These are phyloP conservation scores for Trichosurus vulpecula DNA, from an alignment of 2,797 vertebrate species.

Conservation along the genomic window DNA sequence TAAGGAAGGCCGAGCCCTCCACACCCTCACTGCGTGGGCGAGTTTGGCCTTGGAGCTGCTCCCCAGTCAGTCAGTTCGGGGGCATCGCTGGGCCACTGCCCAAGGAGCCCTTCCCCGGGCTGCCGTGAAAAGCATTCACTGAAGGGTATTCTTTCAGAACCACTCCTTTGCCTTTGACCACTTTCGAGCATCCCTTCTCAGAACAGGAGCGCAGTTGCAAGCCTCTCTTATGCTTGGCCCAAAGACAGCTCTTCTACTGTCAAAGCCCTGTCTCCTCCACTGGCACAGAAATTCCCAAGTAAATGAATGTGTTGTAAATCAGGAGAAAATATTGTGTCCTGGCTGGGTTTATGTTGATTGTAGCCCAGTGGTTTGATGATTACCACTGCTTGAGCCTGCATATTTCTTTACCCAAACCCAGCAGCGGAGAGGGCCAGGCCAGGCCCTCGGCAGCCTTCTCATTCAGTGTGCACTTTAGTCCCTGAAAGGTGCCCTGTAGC, in stretches of 20 bases:
- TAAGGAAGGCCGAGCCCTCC: not conserved
- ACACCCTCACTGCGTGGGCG: not conserved
- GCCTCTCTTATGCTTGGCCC: constrained; percentile 87
- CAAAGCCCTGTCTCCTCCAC: constrained; percentile 85
- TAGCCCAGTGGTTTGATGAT: constrained; percentile 81
- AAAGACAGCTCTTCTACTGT: constrained; percentile 84
- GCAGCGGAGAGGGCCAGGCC: constrained; percentile 66
- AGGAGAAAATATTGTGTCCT: constrained; percentile 88
- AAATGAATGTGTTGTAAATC: constrained; percentile 87
- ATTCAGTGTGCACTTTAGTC: constrained; percentile 78
- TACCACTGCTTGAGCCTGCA: constrained; percentile 81
- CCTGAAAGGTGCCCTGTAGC: constrained; percentile 75
- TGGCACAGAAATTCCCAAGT: constrained; percentile 87
- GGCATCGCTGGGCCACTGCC: constrained; percentile 40
- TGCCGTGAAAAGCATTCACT: constrained; percentile 60
- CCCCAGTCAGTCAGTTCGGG: constrained; percentile 4
- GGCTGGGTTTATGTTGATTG: constrained; percentile 86
- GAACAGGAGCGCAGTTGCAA: constrained; percentile 82
- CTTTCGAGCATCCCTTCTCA: constrained; percentile 80
- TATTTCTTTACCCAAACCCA: constrained; percentile 85
- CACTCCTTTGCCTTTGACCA: constrained; percentile 69
- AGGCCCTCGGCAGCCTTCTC: constrained; percentile 77
- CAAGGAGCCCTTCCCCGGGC: constrained; percentile 18
- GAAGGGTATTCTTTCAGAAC: constrained; percentile 77
- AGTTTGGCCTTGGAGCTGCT: not conserved